Evolutionary conservation across 2,888 invertebrate genomes (phyloP).

Genomic region (Ichneumoninae sp.): DNA sequence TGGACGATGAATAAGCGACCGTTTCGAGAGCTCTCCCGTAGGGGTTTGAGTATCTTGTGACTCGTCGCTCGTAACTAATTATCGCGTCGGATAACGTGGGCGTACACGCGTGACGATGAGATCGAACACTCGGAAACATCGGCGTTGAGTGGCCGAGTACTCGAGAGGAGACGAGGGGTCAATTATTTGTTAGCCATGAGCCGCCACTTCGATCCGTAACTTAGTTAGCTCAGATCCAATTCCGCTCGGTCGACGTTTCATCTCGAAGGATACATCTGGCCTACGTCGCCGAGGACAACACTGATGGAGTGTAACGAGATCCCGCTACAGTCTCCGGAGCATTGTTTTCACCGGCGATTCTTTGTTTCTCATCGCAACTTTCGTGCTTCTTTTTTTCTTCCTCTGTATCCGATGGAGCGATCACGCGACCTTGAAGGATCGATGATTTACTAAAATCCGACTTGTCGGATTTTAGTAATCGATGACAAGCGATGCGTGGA

Average conservation of each 20-base stretch:
- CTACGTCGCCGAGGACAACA: conserved; percentile 35
- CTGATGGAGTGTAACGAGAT: conserved; percentile 56
- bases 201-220: conserved; percentile 8
- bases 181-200: not conserved
- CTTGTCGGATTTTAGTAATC: not conserved
- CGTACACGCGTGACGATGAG: not conserved
- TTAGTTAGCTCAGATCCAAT: conserved; percentile 5
- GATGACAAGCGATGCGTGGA: not conserved
- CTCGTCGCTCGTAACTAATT: conserved; percentile 25
- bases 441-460: not conserved
- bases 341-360: not conserved
- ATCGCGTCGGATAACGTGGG: conserved; percentile 10
- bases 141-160: not conserved
- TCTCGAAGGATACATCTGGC: conserved; percentile 7
- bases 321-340: conserved; percentile 27
- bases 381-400: conserved; percentile 1
- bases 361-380: conserved; percentile 29
- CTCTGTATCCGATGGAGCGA: conserved; percentile 9
- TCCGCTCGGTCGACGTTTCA: not conserved
- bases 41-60: conserved; percentile 16
- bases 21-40: conserved; percentile 17
- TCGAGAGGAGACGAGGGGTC: not conserved
- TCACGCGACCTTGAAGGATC: not conserved
- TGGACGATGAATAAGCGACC: conserved; percentile 59
- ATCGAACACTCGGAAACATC: conserved; percentile 1